Evolutionary conservation across 2,888 invertebrate genomes (phyloP).

Genomic region (Rhabditophanes sp.): DNA sequence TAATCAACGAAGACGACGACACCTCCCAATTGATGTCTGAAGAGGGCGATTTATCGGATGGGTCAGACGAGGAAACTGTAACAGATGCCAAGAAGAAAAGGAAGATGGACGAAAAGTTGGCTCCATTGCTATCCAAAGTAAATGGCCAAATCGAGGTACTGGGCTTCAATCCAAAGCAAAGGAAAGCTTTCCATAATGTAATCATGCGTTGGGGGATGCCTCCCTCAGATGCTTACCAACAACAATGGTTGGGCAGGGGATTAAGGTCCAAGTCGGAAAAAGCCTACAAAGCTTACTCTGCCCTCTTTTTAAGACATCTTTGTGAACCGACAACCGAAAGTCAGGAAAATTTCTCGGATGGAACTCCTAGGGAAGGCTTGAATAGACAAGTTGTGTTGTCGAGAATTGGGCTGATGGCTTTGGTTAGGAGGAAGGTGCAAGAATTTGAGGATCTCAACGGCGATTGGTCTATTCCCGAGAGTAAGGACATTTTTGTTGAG

Average conservation of each 20-base stretch:
- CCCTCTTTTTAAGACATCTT: constrained; percentile 93
- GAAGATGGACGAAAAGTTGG: constrained; percentile 77
- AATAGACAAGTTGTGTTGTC: constrained; percentile 91
- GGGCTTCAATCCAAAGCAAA: constrained; percentile 91
- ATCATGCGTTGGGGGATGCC: constrained; percentile 99
- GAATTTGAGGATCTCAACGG: constrained; percentile 98
- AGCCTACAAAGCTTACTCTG: constrained; percentile 81
- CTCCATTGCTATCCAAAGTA: constrained; percentile 83
- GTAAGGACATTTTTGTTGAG: constrained; percentile 44
- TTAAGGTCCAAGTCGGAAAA: constrained; percentile 74
- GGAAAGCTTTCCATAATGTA: constrained; percentile 95
- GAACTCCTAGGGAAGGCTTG: constrained; percentile 74
- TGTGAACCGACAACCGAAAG: constrained; percentile 99
- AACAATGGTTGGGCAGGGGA: constrained; percentile 95
- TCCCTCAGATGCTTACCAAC: constrained; percentile 95
- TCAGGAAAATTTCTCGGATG: constrained; percentile 53
- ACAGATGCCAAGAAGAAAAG: too few species aligned
- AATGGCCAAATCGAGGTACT: constrained; percentile 96
- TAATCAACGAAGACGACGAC: constrained; percentile 8
- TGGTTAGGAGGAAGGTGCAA: constrained; percentile 94
- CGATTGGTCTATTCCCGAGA: constrained; percentile 77
- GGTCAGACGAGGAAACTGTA: constrained; percentile 13
- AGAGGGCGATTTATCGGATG: constrained; percentile 10
- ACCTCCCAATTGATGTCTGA: constrained; percentile 15
- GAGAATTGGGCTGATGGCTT: constrained; percentile 92